Evolutionary conservation across 2,797 vertebrate species (phyloP), one percentile per base, ranked within the genome.

Genomic region (Pseudotriccus pelzelni): DNA sequence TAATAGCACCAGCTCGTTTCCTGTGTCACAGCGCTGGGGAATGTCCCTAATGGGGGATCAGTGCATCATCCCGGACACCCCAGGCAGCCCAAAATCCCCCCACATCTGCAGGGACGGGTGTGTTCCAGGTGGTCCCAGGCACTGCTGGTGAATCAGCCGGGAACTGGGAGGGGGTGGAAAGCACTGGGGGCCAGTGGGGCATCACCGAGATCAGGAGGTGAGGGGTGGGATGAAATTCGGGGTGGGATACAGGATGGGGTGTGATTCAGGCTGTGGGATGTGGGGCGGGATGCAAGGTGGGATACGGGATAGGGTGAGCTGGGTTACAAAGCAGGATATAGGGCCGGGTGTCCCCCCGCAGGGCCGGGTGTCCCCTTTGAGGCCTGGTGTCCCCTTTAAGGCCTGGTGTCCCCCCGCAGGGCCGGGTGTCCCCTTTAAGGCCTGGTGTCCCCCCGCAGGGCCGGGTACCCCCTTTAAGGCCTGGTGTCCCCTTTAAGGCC

Each of bases 51-150:
- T 22, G 44, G 39, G 43, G 25, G 39, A 39, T 39, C 39, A 39
- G 12, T 0, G 0, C 17, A 10, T 43, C 9, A 12, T 21, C 23
- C n/a, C 18, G 18, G 4, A 9, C 4, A 72, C 60, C 5, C 1
- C 52, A 3, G 18, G 3, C 41, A 37, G 36, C 23, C 52, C 7
- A 2, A 66, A 34, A 53, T 14, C 11, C 41, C 44, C 44, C 44
- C 1, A 0, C 22, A 36, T 5, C 66, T 10, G 1, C 15, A 0
- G 1, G 58, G 34, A 2, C 44, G 6, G 13, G 66, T n/a, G 1
- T 46, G n/a, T 5, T 37, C 36, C 21, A 18, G 36, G 16, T 7
- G 23, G 30, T 64, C 50, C 49, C 23, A 27, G 46, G 13, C n/a
- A 16, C 12, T 1, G 4, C 58, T 59, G 70, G 53, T 12, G 13